Evolutionary conservation across 2,113 vertebrate genomes (phyloP).

Genomic region (Trachemys scripta): DNA sequence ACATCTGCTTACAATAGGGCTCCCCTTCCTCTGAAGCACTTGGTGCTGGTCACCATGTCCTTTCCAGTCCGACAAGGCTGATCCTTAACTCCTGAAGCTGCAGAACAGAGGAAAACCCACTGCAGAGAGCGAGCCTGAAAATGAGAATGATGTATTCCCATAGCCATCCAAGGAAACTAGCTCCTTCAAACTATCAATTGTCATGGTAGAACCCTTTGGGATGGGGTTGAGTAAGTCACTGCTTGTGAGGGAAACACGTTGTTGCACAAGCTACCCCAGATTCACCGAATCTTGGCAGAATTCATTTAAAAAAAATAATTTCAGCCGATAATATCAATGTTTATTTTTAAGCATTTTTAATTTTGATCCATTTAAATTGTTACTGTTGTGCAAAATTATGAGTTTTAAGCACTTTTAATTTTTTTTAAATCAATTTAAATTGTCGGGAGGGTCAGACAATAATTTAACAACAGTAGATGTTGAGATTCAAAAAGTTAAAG

Average conservation of each 20-base stretch:
- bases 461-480: no score
- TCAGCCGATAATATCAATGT: no score
- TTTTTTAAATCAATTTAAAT: no score
- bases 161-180: neutral
- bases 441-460: no score
- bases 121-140: neutral
- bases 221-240: neutral
- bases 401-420: neutral
- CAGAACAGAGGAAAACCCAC: neutral
- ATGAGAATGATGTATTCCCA: neutral
- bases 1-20: neutral
- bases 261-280: no score
- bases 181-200: neutral
- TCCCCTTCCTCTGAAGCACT: neutral
- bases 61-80: neutral
- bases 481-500: no score
- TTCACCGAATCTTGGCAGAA: no score
- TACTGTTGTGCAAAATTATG: neutral
- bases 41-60: neutral
- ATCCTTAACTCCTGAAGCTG: neutral
- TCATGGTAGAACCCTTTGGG: neutral
- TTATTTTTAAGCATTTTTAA: no score
- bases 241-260: no score
- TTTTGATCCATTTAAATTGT: no score
- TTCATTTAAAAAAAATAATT: no score